Conservation (phyloP, 2,888 invertebrate genomes). For the Pasiphila rectangulata region DNA sequence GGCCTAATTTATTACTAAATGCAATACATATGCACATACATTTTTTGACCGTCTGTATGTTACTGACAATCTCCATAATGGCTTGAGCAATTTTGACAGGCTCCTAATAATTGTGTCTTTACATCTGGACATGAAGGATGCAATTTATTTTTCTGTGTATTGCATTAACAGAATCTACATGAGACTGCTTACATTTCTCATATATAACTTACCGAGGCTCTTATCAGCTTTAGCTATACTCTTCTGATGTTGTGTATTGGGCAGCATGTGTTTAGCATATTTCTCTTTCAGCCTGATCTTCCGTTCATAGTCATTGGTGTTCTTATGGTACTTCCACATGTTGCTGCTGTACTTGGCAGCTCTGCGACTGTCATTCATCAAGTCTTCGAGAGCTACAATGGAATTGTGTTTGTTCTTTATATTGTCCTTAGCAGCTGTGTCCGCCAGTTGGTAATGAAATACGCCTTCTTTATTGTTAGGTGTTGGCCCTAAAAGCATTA, state of each 20-base stretch:
- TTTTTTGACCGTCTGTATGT: too few species aligned
- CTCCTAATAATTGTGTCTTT: too few species aligned
- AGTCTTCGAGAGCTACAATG: slow-evolving; percentile 64
- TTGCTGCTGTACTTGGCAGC: slow-evolving; percentile 50
- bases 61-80: too few species aligned
- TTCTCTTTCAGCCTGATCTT: slow-evolving; percentile 62
- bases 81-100: too few species aligned
- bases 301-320: slow-evolving; percentile 47
- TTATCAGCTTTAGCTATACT: slow-evolving; percentile 47
- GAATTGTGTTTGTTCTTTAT: slow-evolving; percentile 73
- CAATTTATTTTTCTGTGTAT: too few species aligned
- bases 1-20: too few species aligned
- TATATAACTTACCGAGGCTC: slow-evolving; percentile 45
- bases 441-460: slow-evolving; percentile 54
- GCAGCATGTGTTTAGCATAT: slow-evolving; percentile 59
- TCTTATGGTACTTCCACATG: slow-evolving; percentile 59
- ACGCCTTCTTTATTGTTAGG: slow-evolving; percentile 47
- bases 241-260: too few species aligned
- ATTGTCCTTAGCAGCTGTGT: slow-evolving; percentile 57
- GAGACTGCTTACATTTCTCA: too few species aligned
- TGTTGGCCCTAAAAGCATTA: slow-evolving; percentile 52
- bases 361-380: slow-evolving; percentile 55
- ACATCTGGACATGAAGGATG: too few species aligned
- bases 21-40: too few species aligned
- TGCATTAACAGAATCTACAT: too few species aligned